Percentiles rank a stretch among this genome's conserved stretches.
Conservation (phyloP, 2,113 vertebrate species). For the Brachyistius frenatus region DNA sequence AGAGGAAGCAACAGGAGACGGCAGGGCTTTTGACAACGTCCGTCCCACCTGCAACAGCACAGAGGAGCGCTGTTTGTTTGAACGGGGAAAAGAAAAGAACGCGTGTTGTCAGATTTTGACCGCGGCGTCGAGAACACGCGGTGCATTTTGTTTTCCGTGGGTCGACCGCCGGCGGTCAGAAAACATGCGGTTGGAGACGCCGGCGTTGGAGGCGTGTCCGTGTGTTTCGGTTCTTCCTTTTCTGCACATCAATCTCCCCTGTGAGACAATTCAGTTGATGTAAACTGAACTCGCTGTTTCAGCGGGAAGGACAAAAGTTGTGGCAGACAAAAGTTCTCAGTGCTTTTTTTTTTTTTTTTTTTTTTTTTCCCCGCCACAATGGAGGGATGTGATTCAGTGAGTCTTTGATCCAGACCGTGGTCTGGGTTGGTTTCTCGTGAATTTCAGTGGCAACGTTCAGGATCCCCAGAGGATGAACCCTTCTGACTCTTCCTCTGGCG, state of each 20-base stretch:
- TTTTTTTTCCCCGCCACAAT: no score
- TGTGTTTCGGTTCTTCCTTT: slow-evolving; percentile 25
- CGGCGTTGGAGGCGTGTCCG: neutral
- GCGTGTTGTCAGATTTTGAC: no score
- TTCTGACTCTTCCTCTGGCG: neutral
- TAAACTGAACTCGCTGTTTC: no score
- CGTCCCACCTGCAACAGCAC: neutral
- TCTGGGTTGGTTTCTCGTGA: no score
- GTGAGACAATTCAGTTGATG: neutral
- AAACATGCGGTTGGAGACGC: neutral
- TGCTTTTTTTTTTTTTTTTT: no score
- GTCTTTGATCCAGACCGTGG: no score
- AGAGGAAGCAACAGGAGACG: neutral
- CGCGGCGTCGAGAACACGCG: neutral
- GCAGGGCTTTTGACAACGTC: neutral
- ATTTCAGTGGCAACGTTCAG: neutral
- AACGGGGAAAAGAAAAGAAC: neutral
- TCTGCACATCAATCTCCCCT: slow-evolving; percentile 1
- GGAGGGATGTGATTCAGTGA: no score
- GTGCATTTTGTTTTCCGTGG: neutral
- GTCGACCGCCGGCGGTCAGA: neutral
- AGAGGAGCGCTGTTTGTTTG: neutral
- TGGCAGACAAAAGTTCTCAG: no score
- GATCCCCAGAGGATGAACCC: neutral
- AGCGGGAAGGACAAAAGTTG: no score